Conservation (phyloP, 2,888 invertebrate genomes). For the Stenotaenia linearis region DNA sequence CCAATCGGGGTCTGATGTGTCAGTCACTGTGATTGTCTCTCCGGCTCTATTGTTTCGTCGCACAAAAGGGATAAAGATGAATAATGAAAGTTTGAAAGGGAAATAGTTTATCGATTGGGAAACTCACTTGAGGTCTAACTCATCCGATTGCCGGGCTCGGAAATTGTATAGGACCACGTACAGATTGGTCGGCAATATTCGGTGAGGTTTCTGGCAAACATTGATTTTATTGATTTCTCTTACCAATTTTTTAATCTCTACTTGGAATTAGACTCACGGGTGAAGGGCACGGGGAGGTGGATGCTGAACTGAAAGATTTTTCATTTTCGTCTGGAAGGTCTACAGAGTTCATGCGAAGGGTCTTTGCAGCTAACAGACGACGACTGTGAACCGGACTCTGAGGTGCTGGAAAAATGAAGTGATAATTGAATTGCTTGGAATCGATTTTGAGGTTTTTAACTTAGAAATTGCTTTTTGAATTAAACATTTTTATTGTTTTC, state of each 20-base stretch:
- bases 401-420: conserved; percentile 59
- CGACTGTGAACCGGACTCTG: conserved; percentile 87
- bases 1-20: conserved; percentile 92
- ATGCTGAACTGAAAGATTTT: conserved; percentile 83
- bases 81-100: background rate
- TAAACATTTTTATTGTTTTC: too few species aligned
- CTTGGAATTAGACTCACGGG: conserved; percentile 53
- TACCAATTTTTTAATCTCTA: background rate
- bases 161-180: conserved; percentile 95
- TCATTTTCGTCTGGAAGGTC: conserved; percentile 87
- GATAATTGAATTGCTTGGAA: background rate
- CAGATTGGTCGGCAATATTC: conserved; percentile 79
- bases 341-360: conserved; percentile 86
- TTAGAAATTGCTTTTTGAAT: too few species aligned
- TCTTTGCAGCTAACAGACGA: conserved; percentile 60
- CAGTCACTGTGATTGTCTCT: conserved; percentile 84
- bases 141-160: conserved; percentile 87
- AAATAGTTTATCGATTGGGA: background rate
- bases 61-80: background rate
- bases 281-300: conserved; percentile 88
- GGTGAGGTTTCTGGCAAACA: conserved; percentile 66
- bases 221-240: background rate
- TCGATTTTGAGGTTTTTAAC: too few species aligned
- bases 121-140: conserved; percentile 76
- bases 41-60: conserved; percentile 57